Evolutionary conservation across 2,888 invertebrate genomes (phyloP).

Genomic region (Agrochola lota): DNA sequence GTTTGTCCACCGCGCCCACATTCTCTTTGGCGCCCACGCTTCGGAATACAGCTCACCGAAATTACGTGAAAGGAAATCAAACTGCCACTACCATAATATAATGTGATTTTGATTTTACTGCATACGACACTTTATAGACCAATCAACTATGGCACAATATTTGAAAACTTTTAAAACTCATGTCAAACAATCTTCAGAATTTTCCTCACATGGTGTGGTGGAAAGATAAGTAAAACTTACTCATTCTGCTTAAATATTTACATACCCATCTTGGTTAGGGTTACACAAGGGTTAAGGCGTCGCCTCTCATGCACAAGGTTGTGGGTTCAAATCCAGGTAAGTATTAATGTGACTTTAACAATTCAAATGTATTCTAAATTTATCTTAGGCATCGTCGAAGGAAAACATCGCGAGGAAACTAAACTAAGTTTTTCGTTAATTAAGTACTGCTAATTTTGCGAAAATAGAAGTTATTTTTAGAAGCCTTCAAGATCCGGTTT

Average conservation of each 20-base stretch:
- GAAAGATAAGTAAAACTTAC: not conserved
- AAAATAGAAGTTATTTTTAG: slow-evolving; percentile 12
- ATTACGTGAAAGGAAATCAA: too few relatives aligned
- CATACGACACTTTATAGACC: not conserved
- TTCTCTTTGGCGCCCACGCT: too few relatives aligned
- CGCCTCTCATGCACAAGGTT: not conserved
- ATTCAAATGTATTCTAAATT: not conserved
- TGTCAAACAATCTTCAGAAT: not conserved
- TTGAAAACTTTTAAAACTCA: not conserved
- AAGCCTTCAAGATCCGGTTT: not conserved
- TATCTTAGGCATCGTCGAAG: not conserved
- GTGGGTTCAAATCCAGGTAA: not conserved
- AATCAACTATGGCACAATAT: not conserved
- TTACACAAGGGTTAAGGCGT: not conserved
- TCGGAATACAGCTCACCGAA: too few relatives aligned
- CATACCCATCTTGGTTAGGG: not conserved
- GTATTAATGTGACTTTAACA: not conserved
- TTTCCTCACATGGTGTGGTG: not conserved
- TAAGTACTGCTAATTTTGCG: not conserved
- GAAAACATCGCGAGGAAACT: not conserved
- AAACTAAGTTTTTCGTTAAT: not conserved
- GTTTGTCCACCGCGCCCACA: too few relatives aligned
- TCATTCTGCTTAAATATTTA: not conserved
- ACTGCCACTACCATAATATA: too few relatives aligned
- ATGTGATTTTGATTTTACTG: not conserved